Evolutionary conservation across 2,888 invertebrate genomes (phyloP).

Genomic region (Nymphalis c-album): DNA sequence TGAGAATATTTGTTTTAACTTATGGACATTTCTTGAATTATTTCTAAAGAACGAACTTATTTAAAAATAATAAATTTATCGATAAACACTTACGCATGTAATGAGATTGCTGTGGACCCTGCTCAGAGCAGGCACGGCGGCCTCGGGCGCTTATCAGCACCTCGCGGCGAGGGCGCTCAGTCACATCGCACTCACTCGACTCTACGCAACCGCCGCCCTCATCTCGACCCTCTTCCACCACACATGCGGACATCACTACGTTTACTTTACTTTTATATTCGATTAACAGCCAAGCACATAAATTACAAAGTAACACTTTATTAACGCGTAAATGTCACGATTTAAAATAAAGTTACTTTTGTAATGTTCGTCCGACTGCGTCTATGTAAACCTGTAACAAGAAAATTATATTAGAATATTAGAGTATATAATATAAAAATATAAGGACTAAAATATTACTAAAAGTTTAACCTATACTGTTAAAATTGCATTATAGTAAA

Average conservation of each 20-base stretch:
- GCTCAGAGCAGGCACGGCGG: conserved; percentile 85
- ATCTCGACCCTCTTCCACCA: conserved; percentile 71
- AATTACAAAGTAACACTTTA: conserved; percentile 15
- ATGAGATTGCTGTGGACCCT: conserved; percentile 84
- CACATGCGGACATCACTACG: conserved; percentile 66
- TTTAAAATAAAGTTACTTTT: conserved; percentile 6
- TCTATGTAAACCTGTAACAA: conserved; percentile 34
- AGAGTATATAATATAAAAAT: not conserved
- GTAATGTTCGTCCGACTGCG: not conserved
- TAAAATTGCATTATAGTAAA: no score
- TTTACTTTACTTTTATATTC: conserved; percentile 3
- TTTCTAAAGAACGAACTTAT: not conserved
- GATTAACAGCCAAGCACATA: not conserved
- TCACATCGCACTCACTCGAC: conserved; percentile 57
- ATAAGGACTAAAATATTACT: no score
- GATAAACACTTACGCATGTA: conserved; percentile 65
- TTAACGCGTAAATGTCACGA: conserved; percentile 20
- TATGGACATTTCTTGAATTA: no score
- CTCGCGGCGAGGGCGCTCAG: conserved; percentile 74
- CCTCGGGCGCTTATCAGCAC: conserved; percentile 80
- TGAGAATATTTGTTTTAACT: no score
- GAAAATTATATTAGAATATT: conserved; percentile 10
- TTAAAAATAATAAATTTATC: conserved; percentile 5
- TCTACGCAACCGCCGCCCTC: conserved; percentile 44
- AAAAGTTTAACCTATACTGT: no score